Percentiles rank a stretch among this genome's conserved stretches.
These are phyloP conservation scores for Alosa alosa DNA, from an alignment of 2,113 vertebrate genomes.

Conservation along the genomic window DNA sequence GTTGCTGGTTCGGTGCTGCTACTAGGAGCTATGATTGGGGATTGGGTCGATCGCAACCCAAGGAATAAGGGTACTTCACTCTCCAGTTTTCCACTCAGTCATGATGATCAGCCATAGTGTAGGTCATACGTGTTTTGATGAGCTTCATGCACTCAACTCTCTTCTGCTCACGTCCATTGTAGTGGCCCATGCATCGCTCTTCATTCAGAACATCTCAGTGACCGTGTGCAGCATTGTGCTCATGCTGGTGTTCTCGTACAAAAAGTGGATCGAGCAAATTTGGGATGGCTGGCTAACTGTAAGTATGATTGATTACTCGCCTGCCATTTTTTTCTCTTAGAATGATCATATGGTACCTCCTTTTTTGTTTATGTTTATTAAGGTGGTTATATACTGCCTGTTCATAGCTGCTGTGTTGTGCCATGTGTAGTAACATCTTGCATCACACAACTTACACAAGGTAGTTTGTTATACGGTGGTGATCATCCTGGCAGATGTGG, in stretches of 20 bases:
- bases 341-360: slow-evolving; percentile 14
- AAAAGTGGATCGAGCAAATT: slow-evolving; percentile 67
- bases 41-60: slow-evolving; percentile 77
- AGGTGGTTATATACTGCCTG: slow-evolving; percentile 52
- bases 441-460: slow-evolving; percentile 74
- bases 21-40: slow-evolving; percentile 75
- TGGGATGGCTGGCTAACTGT: slow-evolving; percentile 74
- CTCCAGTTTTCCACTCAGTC: background rate
- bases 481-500: slow-evolving; percentile 72
- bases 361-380: slow-evolving; percentile 44
- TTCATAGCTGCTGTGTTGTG: slow-evolving; percentile 63
- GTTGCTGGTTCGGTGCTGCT: slow-evolving; percentile 74
- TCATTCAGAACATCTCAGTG: slow-evolving; percentile 75
- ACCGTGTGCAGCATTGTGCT: slow-evolving; percentile 68
- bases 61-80: slow-evolving; percentile 71
- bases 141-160: background rate
- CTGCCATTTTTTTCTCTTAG: background rate
- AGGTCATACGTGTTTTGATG: background rate
- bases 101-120: background rate
- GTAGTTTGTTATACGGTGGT: slow-evolving; percentile 75
- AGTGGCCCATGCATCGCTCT: slow-evolving; percentile 73
- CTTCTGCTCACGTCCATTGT: slow-evolving; percentile 31
- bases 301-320: slow-evolving; percentile 51
- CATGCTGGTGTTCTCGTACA: slow-evolving; percentile 74
- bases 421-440: slow-evolving; percentile 74